Base-by-base conservation (phyloP, 2,113 vertebrate species). In the Boleophthalmus pectinirostris region DNA sequence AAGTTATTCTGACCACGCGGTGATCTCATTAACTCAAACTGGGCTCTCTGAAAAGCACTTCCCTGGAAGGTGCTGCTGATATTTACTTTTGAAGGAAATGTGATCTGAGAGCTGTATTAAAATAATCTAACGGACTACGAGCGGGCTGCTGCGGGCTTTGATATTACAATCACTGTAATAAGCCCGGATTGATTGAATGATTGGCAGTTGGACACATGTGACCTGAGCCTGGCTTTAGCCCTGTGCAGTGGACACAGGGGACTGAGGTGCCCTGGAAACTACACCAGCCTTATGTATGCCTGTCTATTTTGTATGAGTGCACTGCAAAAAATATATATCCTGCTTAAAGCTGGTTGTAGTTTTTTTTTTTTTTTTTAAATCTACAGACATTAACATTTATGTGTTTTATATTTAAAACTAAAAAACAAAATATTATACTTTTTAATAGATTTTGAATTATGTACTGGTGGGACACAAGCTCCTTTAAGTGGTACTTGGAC, bases 121-220 rank as follows among this genome's bases (percentile, higher is more conserved):
- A 89, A 90, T 87, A 84, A 90, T 85, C 61, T 58, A 68, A 60
- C 76, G 16, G 85, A 74, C 71, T 77, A 81, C 77, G 16, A 85
- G 83, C 68, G 72, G 15, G 72, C 73, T 25, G 84, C 88, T 84
- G 75, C 78, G 60, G 90, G 89, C 79, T 78, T 77, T 46, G 85
- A 80, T 88, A 83, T 82, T 85, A 87, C 83, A 92, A 91, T 94
- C 89, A 92, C 72, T 35, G 85, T 91, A 89, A 93, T 93, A 83
- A 79, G 75, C 75, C 43, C 3, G 21, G 69, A 89, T 88, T 87
- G 88, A 93, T 88, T 93, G 92, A 93, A 86, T 92, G 91, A 94
- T 91, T 90, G 91, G 86, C 92, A 90, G 82, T 72, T 78, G 2
- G 33, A 85, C 80, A 85, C 90, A 92, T 89, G 86, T 68, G 82